phyloP scores from a whole-genome alignment of 2,113 vertebrate genomes.

The Aplodontia rufa region DNA sequence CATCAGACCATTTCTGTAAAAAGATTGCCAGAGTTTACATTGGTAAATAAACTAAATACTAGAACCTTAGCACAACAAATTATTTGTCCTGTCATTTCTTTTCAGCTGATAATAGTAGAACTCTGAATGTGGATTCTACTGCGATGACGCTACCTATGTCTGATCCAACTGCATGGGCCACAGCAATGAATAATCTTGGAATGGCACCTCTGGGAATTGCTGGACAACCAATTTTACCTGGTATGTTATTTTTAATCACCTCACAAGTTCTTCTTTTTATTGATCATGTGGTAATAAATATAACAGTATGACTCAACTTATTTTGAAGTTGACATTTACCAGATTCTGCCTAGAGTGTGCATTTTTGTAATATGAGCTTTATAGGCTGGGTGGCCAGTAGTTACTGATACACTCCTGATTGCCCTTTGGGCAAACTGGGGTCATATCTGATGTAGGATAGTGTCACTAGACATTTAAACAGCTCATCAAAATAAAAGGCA shows the following conservation, averaged over 20 bases:
- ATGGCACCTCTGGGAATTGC: slow-evolving; percentile 95
- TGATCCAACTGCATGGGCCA: slow-evolving; percentile 94
- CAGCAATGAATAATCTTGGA: slow-evolving; percentile 98
- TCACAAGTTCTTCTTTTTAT: slow-evolving; percentile 61
- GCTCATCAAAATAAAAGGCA: slow-evolving; percentile 41
- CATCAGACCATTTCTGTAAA: slow-evolving; percentile 35
- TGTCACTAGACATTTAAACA: slow-evolving; percentile 41
- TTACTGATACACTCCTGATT: slow-evolving; percentile 32
- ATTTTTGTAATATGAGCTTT: slow-evolving; percentile 69
- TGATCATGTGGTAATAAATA: slow-evolving; percentile 61
- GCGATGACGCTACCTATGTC: slow-evolving; percentile 94
- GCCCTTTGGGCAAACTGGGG: not conserved
- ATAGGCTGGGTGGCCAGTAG: not conserved
- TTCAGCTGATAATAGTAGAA: slow-evolving; percentile 89
- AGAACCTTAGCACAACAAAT: slow-evolving; percentile 49
- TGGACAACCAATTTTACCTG: slow-evolving; percentile 93
- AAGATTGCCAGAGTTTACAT: slow-evolving; percentile 26
- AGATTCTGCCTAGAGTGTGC: slow-evolving; percentile 62
- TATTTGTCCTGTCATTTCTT: slow-evolving; percentile 63
- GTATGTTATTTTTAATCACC: slow-evolving; percentile 83
- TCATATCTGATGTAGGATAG: slow-evolving; percentile 3
- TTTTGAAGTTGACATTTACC: slow-evolving; percentile 75
- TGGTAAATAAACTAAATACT: slow-evolving; percentile 40
- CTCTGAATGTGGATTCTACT: slow-evolving; percentile 91
- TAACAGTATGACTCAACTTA: slow-evolving; percentile 61